A percentile compares a stretch with the other conserved stretches of the same genome.
These are phyloP conservation scores for Netelia virgata DNA, from an alignment of 2,888 invertebrate genomes.

Conservation along the genomic window DNA sequence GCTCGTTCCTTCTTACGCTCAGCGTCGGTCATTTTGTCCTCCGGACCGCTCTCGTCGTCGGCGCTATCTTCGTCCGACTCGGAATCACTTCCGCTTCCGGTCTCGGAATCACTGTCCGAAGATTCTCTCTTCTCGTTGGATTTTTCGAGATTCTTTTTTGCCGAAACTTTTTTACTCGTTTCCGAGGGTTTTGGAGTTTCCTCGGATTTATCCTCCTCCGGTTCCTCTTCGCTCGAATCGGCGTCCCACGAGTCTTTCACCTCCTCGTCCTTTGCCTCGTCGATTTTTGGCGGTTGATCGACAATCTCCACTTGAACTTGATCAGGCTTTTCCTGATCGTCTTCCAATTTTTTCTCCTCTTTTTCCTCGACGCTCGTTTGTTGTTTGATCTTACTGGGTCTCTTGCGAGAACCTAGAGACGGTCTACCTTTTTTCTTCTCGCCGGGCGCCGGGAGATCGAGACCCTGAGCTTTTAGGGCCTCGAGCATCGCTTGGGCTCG, in stretches of 20 bases:
- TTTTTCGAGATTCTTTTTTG: slow-evolving; percentile 76
- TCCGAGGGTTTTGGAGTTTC: slow-evolving; percentile 77
- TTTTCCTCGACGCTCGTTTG: slow-evolving; percentile 88
- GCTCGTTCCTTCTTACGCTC: slow-evolving; percentile 91
- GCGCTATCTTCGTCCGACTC: slow-evolving; percentile 87
- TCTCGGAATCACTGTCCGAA: slow-evolving; percentile 80
- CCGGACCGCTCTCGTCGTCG: slow-evolving; percentile 81
- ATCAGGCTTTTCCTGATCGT: slow-evolving; percentile 77
- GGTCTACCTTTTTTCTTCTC: slow-evolving; percentile 86
- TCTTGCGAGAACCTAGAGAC: slow-evolving; percentile 90
- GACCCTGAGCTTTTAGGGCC: slow-evolving; percentile 94
- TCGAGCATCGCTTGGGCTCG: slow-evolving; percentile 96
- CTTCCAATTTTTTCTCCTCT: slow-evolving; percentile 85
- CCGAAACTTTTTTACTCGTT: slow-evolving; percentile 73
- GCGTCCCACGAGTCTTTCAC: slow-evolving; percentile 96
- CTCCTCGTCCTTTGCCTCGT: slow-evolving; percentile 85
- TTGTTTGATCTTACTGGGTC: slow-evolving; percentile 89
- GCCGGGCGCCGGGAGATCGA: slow-evolving; percentile 91
- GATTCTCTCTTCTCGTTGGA: slow-evolving; percentile 82
- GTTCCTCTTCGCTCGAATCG: slow-evolving; percentile 88
- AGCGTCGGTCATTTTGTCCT: slow-evolving; percentile 90
- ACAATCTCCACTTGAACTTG: slow-evolving; percentile 85
- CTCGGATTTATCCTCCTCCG: slow-evolving; percentile 83
- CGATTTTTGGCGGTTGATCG: slow-evolving; percentile 85
- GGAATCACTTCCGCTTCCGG: slow-evolving; percentile 86